Conservation (phyloP, 2,113 vertebrate genomes). For the Coptodon rendalli region DNA sequence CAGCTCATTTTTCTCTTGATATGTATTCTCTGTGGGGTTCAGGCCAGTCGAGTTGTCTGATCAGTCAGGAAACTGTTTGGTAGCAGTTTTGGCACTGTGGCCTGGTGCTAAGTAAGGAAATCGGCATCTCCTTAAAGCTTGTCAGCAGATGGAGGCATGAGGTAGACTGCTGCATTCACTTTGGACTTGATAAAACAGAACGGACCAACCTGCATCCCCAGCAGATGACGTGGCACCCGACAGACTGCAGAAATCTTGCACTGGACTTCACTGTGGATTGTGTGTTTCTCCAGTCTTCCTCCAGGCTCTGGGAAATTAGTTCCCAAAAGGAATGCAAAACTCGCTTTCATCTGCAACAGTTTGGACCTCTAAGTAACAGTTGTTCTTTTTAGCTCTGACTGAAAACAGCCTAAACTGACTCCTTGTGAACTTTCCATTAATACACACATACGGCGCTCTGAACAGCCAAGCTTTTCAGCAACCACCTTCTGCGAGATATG, state of each 20-base stretch:
- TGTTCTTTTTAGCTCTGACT: neutral
- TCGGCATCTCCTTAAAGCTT: neutral
- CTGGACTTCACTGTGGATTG: neutral
- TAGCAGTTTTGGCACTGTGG: neutral
- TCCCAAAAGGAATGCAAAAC: neutral
- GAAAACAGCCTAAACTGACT: neutral
- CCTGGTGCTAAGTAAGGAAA: neutral
- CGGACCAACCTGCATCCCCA: neutral
- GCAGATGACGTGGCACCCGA: neutral
- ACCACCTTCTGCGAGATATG: neutral
- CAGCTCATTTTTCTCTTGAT: neutral
- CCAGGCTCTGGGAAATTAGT: neutral
- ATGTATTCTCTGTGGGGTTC: neutral
- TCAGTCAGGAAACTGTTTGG: neutral
- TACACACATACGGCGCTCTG: neutral
- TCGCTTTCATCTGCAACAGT: neutral
- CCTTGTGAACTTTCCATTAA: neutral
- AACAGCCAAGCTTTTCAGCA: neutral
- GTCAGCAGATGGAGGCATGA: neutral
- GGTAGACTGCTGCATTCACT: neutral
- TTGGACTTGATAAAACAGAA: neutral
- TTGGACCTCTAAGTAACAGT: neutral
- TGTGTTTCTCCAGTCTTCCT: neutral
- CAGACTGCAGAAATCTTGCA: neutral
- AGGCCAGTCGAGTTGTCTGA: neutral